Evolutionary conservation across 1,140 invertebrate genomes (phyloP), one percentile per base, ranked within the genome.

Genomic region (Cotesia typhae): DNA sequence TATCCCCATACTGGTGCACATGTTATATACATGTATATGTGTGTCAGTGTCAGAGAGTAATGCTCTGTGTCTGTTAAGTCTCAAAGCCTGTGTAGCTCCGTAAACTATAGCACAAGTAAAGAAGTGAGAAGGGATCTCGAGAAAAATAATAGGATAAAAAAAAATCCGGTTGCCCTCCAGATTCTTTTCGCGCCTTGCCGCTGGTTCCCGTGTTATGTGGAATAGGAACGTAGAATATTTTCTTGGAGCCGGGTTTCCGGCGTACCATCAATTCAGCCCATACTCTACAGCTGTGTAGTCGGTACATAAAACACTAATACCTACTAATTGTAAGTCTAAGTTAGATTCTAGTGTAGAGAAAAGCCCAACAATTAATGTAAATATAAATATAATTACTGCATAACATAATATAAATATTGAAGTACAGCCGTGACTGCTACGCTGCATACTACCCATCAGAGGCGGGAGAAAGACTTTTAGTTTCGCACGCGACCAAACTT

Each of bases 401-500:
- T 28, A 28, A 28, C 28, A 28, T 28, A 28, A 2, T 28, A 28
- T 28, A 28, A 28, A 28, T 28, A 28, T 28, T 28, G 2, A 28
- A 17, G 12, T 55, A 55, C 0, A 55, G 12, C 17, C 10, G 66
- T 28, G 36, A 35, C 20, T 12, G 20, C 37, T 64, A 14, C 38
- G 20, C 37, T 64, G 37, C 38, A 38, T 70, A 17, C 28, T 63
- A 12, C 47, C 38, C 35, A 47, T 57, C 35, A 47, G 52, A 64
- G 9, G 57, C 53, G 63, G 17, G 28, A 53, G 28, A 52, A 57
- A 65, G 51, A 41, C 28, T 47, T 71, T 71, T 38, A 65, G 63
- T 65, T 65, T 71, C 61, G 69, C 47, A 71, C 70, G 63, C 70
- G 38, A 70, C 63, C 14, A 66, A 71, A 69, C 53, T 69, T 71